These are phyloP conservation scores for Brachyhypopomus gauderio DNA, from an alignment of 2,113 vertebrate genomes.

Conservation along the genomic window DNA sequence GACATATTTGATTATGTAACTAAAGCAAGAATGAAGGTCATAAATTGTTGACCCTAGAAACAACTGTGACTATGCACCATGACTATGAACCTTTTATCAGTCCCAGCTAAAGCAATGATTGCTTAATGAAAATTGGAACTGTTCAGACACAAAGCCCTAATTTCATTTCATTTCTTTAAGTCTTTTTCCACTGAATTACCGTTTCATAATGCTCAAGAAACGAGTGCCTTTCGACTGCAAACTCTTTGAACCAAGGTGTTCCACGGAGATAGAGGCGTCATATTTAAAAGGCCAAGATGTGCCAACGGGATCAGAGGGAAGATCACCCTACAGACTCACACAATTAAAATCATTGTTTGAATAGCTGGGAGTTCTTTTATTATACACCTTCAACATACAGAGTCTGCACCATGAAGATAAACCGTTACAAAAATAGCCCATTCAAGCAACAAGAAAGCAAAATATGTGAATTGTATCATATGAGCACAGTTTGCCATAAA, in stretches of 20 bases:
- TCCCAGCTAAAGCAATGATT: neutral
- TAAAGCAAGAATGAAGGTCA: neutral
- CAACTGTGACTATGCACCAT: neutral
- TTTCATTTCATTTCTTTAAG: neutral
- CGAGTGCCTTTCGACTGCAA: neutral
- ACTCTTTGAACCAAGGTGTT: constrained; percentile 11
- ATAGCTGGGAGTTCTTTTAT: neutral
- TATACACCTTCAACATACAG: neutral
- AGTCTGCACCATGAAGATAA: constrained; percentile 12
- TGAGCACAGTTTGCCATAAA: neutral
- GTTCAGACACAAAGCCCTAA: neutral
- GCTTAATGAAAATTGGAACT: neutral
- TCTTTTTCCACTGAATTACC: neutral
- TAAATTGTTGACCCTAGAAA: neutral
- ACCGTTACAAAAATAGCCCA: constrained; percentile 3
- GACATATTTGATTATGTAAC: neutral
- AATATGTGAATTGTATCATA: neutral
- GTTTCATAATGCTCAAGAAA: neutral
- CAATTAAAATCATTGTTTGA: constrained; percentile 15
- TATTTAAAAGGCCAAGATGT: constrained; percentile 12
- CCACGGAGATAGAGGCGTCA: neutral
- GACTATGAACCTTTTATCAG: neutral
- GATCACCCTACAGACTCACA: neutral
- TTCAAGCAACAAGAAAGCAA: constrained; percentile 2
- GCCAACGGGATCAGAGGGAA: constrained; percentile 7